Percentiles rank a stretch among this genome's conserved stretches.
These are phyloP conservation scores for Myzus persicae DNA, from an alignment of 1,140 invertebrate species.

Conservation along the genomic window DNA sequence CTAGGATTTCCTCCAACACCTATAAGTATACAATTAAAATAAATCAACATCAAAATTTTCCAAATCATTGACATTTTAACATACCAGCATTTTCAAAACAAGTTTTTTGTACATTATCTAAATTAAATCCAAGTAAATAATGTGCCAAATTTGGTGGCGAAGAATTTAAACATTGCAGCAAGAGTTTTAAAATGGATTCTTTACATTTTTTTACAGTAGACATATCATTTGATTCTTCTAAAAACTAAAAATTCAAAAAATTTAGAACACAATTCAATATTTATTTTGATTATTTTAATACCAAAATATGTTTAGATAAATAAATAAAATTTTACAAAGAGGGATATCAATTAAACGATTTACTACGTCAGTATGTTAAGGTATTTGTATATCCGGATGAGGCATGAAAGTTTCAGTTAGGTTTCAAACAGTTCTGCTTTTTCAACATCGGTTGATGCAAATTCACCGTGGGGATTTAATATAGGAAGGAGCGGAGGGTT, in stretches of 20 bases:
- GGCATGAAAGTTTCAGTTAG: no score
- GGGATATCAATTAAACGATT: no score
- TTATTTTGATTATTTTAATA: background rate
- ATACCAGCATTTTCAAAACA: conserved; percentile 74
- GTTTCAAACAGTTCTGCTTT: no score
- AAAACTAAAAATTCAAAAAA: conserved; percentile 28
- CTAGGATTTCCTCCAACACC: conserved; percentile 77
- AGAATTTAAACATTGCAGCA: conserved; percentile 78
- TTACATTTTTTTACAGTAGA: conserved; percentile 66
- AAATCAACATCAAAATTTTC: background rate
- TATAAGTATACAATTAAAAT: conserved; percentile 45
- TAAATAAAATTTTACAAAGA: background rate
- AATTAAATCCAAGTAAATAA: conserved; percentile 87
- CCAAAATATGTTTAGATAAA: background rate
- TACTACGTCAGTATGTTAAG: no score
- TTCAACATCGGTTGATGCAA: no score
- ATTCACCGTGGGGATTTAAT: no score
- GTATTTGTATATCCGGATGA: no score
- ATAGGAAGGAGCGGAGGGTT: no score
- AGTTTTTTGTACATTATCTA: conserved; percentile 75
- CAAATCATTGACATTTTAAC: conserved; percentile 21
- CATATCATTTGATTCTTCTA: conserved; percentile 35
- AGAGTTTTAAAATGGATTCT: conserved; percentile 75
- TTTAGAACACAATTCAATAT: background rate
- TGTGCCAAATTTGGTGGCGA: conserved; percentile 85